Evolutionary conservation across 2,888 invertebrate genomes (phyloP).

Genomic region (Cosmia trapezina): DNA sequence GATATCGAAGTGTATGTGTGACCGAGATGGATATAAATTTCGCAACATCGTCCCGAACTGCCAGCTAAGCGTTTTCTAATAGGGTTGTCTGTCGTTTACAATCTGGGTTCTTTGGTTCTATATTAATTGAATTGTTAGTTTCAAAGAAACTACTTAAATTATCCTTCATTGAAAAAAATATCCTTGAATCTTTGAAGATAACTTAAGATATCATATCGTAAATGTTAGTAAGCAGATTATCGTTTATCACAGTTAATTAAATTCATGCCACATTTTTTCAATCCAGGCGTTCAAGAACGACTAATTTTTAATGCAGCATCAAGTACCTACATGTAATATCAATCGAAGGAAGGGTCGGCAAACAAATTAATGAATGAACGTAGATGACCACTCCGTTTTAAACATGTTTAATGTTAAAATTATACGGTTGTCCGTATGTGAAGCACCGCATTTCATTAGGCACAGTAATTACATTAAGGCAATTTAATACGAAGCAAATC

Average conservation of each 20-base stretch:
- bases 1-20: slow-evolving; percentile 74
- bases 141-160: background rate
- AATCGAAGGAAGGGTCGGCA: slow-evolving; percentile 34
- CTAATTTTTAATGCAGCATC: slow-evolving; percentile 30
- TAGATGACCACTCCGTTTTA: slow-evolving; percentile 57
- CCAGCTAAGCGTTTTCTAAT: slow-evolving; percentile 72
- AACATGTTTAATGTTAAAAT: slow-evolving; percentile 60
- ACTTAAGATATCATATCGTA: background rate
- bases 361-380: slow-evolving; percentile 50
- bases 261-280: slow-evolving; percentile 19
- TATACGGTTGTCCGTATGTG: slow-evolving; percentile 55
- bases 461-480: slow-evolving; percentile 78
- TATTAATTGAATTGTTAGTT: slow-evolving; percentile 20
- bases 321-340: slow-evolving; percentile 26
- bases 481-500: slow-evolving; percentile 76
- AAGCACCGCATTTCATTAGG: slow-evolving; percentile 72
- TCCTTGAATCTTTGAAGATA: background rate
- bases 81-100: slow-evolving; percentile 74
- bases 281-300: slow-evolving; percentile 9
- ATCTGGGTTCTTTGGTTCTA: slow-evolving; percentile 21
- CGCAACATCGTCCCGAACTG: slow-evolving; percentile 70
- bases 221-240: slow-evolving; percentile 24
- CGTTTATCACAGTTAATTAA: slow-evolving; percentile 11
- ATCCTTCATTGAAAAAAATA: background rate
- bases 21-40: slow-evolving; percentile 81